These are phyloP conservation scores for Petrocephalus zakoni DNA, from an alignment of 2,113 vertebrate species.

Conservation along the genomic window DNA sequence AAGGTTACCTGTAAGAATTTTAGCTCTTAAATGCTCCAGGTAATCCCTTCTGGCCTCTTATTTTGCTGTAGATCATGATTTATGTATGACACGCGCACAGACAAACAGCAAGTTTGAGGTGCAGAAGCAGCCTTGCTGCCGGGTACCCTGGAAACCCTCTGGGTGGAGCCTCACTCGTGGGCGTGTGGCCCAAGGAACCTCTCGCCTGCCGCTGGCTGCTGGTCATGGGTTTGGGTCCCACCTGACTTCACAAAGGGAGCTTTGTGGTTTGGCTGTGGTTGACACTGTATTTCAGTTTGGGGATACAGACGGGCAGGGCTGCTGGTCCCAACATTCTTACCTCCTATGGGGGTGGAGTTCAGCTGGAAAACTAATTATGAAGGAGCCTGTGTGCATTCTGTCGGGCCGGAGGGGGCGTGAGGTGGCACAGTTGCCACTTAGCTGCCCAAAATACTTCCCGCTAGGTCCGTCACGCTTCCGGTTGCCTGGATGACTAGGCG, in stretches of 20 bases:
- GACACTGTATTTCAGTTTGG: not conserved
- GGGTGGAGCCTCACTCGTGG: not conserved
- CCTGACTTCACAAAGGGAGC: not conserved
- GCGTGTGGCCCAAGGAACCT: not conserved
- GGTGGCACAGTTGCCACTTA: not conserved
- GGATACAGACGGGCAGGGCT: not conserved
- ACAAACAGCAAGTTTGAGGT: not conserved
- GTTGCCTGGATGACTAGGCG: not conserved
- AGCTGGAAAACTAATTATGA: not conserved
- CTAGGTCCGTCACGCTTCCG: not conserved
- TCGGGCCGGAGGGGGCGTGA: not conserved
- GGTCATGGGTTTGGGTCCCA: not conserved
- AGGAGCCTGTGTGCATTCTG: not conserved
- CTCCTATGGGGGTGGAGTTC: not conserved
- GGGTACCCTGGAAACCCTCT: not conserved
- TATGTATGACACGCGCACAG: not conserved
- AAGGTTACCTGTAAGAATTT: not conserved
- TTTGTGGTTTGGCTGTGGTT: not conserved
- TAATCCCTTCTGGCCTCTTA: not conserved
- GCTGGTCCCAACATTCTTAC: not conserved
- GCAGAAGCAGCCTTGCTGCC: not conserved
- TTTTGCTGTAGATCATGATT: not conserved
- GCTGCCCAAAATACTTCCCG: not conserved
- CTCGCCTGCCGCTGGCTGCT: not conserved
- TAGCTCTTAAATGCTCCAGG: not conserved